Conservation (phyloP, 2,113 vertebrate species). For the Cathartes aura region DNA sequence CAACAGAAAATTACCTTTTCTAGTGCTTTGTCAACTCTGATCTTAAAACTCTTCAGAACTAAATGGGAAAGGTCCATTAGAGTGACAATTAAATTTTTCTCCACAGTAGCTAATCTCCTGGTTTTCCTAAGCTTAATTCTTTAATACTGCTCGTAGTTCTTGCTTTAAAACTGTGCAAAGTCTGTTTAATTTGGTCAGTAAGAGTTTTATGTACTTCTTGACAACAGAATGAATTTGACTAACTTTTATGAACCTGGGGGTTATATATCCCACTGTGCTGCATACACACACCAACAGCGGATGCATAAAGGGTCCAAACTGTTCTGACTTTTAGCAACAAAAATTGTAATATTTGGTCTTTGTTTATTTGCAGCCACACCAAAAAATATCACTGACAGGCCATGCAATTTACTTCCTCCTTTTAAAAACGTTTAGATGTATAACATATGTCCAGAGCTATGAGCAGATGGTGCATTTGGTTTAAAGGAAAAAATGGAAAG, state of each 20-base stretch:
- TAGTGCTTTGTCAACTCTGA: background rate
- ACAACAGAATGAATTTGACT: background rate
- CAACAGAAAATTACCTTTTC: background rate
- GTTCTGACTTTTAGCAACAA: background rate
- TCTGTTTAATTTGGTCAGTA: background rate
- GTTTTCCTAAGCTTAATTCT: background rate
- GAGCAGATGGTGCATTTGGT: constrained; percentile 3
- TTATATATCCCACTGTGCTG: background rate
- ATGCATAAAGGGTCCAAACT: background rate
- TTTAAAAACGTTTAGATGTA: background rate
- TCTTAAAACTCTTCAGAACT: background rate
- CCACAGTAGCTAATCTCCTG: background rate
- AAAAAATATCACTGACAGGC: background rate
- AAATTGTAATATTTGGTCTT: background rate
- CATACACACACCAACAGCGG: background rate
- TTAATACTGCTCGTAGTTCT: background rate
- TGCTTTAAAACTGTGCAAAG: background rate
- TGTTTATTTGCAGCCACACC: background rate
- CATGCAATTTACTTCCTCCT: background rate
- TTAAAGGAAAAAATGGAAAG: background rate
- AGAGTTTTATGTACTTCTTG: background rate
- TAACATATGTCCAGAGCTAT: background rate
- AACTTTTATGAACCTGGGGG: background rate
- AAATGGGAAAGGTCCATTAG: background rate
- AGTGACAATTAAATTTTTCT: background rate